These are phyloP conservation scores for Rhagonycha fulva DNA, from an alignment of 2,888 invertebrate species.

Conservation along the genomic window DNA sequence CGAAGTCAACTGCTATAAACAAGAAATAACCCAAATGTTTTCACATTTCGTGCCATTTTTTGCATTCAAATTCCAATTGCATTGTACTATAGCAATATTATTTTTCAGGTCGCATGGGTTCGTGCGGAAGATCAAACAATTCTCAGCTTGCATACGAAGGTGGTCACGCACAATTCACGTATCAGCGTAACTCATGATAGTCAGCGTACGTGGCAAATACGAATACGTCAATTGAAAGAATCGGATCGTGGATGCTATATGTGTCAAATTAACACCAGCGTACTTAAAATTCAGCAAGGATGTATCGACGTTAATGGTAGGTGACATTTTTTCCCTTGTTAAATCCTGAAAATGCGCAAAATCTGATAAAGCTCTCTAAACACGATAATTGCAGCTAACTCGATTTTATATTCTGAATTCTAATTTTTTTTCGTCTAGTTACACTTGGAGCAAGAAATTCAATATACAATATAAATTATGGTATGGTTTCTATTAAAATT, in stretches of 20 bases:
- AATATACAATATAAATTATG: neutral
- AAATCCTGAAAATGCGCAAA: neutral
- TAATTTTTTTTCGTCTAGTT: neutral
- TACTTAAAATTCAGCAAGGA: conserved; percentile 85
- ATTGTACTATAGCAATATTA: neutral
- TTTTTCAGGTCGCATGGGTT: conserved; percentile 82
- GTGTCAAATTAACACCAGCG: conserved; percentile 89
- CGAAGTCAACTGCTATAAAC: neutral
- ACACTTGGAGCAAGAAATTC: neutral
- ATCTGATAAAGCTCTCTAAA: neutral
- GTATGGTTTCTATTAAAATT: neutral
- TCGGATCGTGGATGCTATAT: conserved; percentile 87
- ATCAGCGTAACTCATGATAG: conserved; percentile 84
- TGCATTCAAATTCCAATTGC: neutral
- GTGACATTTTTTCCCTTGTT: conserved; percentile 3
- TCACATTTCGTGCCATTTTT: neutral
- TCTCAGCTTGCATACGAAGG: conserved; percentile 80
- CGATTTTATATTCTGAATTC: neutral
- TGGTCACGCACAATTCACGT: conserved; percentile 82
- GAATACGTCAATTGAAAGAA: conserved; percentile 80
- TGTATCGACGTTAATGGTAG: conserved; percentile 87
- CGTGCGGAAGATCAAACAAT: conserved; percentile 91
- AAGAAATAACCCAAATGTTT: neutral
- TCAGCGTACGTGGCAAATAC: conserved; percentile 82
- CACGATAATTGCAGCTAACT: neutral